phyloP scores from a whole-genome alignment of 2,113 vertebrate species.

The Urocolius indicus region DNA sequence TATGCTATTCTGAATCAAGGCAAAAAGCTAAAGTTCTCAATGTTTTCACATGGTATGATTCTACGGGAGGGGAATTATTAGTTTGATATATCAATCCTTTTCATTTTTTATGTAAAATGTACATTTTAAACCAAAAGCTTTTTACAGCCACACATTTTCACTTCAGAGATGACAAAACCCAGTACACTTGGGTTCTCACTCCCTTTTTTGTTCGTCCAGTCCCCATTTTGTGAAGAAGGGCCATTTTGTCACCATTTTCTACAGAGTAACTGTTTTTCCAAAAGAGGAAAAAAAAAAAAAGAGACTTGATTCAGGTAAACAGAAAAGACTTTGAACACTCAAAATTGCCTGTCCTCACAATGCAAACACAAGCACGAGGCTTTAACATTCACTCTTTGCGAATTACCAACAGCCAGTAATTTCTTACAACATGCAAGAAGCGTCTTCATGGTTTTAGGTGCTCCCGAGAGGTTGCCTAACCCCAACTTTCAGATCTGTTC shows the following conservation, averaged over 20 bases:
- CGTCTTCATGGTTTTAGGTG: neutral
- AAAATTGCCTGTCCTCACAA: neutral
- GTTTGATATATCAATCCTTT: neutral
- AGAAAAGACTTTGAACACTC: neutral
- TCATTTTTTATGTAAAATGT: neutral
- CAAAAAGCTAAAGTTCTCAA: neutral
- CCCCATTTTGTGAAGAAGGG: neutral
- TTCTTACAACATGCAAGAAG: neutral
- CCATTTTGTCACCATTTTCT: neutral
- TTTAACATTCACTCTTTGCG: neutral
- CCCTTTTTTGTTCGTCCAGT: neutral
- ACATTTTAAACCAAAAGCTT: neutral
- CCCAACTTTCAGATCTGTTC: neutral
- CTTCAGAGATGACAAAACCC: neutral
- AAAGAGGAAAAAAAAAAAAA: neutral
- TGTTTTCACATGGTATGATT: neutral
- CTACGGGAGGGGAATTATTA: neutral
- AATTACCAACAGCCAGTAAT: neutral
- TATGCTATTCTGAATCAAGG: neutral
- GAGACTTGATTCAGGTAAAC: neutral
- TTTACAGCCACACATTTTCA: neutral
- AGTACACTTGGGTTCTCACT: neutral
- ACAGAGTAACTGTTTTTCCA: neutral
- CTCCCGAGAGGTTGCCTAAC: neutral
- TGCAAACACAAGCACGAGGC: neutral